phyloP scores from a whole-genome alignment of 2,888 invertebrate genomes.

The Galerucella calmariensis region DNA sequence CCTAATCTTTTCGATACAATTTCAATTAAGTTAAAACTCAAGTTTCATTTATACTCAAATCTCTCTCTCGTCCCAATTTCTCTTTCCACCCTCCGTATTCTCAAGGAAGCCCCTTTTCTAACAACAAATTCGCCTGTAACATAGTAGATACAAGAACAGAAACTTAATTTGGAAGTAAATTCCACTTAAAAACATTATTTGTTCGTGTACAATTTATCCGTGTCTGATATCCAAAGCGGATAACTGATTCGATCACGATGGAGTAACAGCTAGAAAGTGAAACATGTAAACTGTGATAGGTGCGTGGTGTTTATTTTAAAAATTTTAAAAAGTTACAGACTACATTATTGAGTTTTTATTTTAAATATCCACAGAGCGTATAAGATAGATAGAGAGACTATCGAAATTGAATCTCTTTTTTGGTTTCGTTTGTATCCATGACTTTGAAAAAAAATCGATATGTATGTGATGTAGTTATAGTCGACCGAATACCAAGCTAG shows the following conservation, averaged over 20 bases:
- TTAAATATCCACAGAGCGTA: too few relatives aligned
- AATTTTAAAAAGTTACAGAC: too few relatives aligned
- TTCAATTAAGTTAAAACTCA: too few relatives aligned
- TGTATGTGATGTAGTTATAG: neutral
- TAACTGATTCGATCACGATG: neutral
- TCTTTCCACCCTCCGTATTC: too few relatives aligned
- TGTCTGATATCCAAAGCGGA: neutral
- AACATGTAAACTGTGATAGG: neutral
- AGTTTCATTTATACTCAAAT: too few relatives aligned
- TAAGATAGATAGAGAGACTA: neutral
- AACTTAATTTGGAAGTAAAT: neutral
- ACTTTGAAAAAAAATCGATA: conserved; percentile 24
- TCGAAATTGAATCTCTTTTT: conserved; percentile 31
- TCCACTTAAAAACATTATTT: neutral
- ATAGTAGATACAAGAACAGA: neutral
- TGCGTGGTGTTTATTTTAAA: too few relatives aligned
- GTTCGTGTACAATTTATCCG: neutral
- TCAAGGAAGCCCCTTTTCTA: too few relatives aligned
- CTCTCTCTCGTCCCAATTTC: too few relatives aligned
- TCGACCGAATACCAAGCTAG: neutral
- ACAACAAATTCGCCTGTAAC: too few relatives aligned
- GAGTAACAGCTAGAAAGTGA: neutral
- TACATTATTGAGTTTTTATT: too few relatives aligned
- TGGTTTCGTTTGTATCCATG: conserved; percentile 13
- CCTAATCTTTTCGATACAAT: too few relatives aligned